These are phyloP conservation scores for Phaethon lepturus DNA, from an alignment of 2,113 vertebrate genomes.

Conservation along the genomic window DNA sequence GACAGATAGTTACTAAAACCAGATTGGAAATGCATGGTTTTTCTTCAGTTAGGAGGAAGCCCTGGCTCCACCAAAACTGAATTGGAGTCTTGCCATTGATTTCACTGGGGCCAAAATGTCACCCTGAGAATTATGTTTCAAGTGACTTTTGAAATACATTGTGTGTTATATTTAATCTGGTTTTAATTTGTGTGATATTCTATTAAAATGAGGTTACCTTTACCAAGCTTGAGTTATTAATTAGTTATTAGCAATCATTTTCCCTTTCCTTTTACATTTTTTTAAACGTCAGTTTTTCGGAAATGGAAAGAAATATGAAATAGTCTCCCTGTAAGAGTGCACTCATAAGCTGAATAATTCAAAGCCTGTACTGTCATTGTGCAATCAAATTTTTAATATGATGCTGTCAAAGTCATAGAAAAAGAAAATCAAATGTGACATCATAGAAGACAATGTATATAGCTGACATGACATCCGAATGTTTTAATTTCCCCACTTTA, in stretches of 20 bases:
- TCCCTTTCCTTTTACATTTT: constrained; percentile 2
- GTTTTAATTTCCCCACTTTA: constrained; percentile 36
- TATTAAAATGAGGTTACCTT: constrained; percentile 4
- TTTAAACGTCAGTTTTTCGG: constrained; percentile 23
- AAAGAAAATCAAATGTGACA: constrained; percentile 58
- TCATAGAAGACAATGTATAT: constrained; percentile 25
- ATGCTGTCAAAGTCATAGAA: constrained; percentile 34
- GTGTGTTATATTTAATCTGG: background rate
- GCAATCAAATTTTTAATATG: constrained; percentile 57
- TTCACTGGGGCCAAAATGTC: background rate
- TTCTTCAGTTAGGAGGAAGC: background rate
- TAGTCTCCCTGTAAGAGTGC: background rate
- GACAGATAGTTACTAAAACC: background rate
- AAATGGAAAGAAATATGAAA: constrained; percentile 17
- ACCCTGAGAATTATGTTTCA: background rate
- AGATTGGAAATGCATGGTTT: background rate
- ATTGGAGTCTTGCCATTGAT: background rate
- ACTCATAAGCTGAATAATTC: constrained; percentile 48
- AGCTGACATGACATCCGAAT: constrained; percentile 13
- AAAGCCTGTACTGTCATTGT: constrained; percentile 23
- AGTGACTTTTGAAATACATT: background rate
- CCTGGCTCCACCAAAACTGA: background rate
- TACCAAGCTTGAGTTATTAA: constrained; percentile 26
- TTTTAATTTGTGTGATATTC: constrained; percentile 31
- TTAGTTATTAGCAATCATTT: constrained; percentile 26